Base-by-base conservation (phyloP, 2,888 invertebrate genomes). In the Psylliodes chrysocephalus region DNA sequence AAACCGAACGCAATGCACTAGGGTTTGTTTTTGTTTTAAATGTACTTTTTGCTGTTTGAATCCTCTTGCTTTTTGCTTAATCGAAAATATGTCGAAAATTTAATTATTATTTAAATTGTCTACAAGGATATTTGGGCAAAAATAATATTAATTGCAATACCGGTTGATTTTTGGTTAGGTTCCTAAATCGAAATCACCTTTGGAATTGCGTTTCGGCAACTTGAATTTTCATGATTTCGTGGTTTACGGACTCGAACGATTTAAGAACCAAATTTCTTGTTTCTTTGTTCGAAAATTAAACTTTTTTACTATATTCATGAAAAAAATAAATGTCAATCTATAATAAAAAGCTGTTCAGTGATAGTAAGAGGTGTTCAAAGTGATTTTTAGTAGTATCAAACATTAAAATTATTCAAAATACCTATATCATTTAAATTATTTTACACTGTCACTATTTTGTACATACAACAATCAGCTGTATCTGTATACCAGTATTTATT, bases 281-380 rank as follows among this genome's bases (percentile, higher is more conserved):
- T 61, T 54, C 61, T 61, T 61, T 61, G 61, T 61, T 54, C 47
- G 44, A 46, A 53, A 53, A 60, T 60, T 47, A 38, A 47, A 25
- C 38, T 46, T 61, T 61, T 61, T 61, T 47, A 12, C 22, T 38
- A 25, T 52, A 47, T 61, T 61, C 54, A 28, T 14, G 49, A 40
- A 49, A 59, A 59, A 59, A 44, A 38, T 51, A 40, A 15, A 17
- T 40, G 25, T 40, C 40, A 40, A 49, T 22, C 14, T 7, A 30
- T 40, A 30, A 14, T 6, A 44, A 18, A 55, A 46, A 55, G 42
- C 49, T 49, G 47, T 33, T 51, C 49, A 25, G 47, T 38, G 47
- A 57, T 38, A 47, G 15, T 38, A 51, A 44, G 54, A 55, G 19
- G 55, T 55, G 55, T 42, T 46, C 18, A 44, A 28, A 33, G 33